Evolutionary conservation across 2,888 invertebrate species (phyloP), one percentile per base, ranked within the genome.

Genomic region (Apodemia zela): DNA sequence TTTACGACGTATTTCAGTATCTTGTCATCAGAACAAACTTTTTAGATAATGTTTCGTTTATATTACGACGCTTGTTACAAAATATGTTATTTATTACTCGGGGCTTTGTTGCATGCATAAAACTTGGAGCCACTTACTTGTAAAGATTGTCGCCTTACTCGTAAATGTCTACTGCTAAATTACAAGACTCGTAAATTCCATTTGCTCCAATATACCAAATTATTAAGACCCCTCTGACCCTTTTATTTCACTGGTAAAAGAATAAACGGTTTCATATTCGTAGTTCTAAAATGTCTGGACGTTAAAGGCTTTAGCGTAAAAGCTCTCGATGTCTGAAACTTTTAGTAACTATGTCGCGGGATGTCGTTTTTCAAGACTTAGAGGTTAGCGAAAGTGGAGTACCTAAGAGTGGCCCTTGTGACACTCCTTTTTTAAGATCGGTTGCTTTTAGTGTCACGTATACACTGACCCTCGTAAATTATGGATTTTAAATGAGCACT

Each of bases 311-410:
- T 78, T 71, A 81, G 79, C 81, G 80, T 83, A 79, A 87, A 89
- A 88, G 87, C 86, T 78, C 82, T 89, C 85, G 82, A 87, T 87
- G 82, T 84, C 85, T 83, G 81, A 82, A 88, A 89, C 85, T 89
- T 88, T 86, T 84, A 86, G 87, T 80, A 84, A 87, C 84, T 85
- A 81, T 85, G 84, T 84, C 80, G 81, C 75, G 78, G 79, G 77
- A 73, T 76, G 80, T 77, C 76, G 80, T 80, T 79, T 80, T 79
- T 73, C 76, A 79, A 82, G 81, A 84, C 80, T 80, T 81, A 80
- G 79, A 82, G 80, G 79, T 76, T 73, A 75, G 71, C 69, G 79
- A 82, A 81, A 82, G 79, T 77, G 73, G 76, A 76, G 81, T 79
- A 77, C 78, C 80, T 75, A 80, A 79, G 75, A 86, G 81, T 83